Evolutionary conservation across 2,888 invertebrate genomes (phyloP).

Genomic region (Petrolisthes manimaculis): DNA sequence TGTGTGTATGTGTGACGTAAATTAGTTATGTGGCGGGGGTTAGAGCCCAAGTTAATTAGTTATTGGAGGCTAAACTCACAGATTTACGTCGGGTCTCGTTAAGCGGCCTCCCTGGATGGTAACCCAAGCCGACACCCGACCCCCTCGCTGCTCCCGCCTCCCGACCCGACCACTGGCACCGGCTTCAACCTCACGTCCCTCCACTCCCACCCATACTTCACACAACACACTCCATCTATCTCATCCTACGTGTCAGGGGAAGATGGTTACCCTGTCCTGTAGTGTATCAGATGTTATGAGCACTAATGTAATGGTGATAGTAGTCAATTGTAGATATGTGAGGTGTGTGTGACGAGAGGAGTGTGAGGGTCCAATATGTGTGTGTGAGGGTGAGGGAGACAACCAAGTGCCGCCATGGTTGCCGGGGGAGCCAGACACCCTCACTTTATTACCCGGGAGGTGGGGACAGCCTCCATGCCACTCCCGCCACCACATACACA

Average conservation of each 20-base stretch:
- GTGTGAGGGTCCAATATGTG: background rate
- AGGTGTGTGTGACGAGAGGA: background rate
- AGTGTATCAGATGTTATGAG: too few relatives aligned
- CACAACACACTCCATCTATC: background rate
- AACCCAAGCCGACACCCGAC: constrained; percentile 57
- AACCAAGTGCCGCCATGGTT: constrained; percentile 4
- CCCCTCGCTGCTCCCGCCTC: constrained; percentile 25
- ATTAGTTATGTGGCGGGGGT: constrained; percentile 56
- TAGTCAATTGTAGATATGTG: background rate
- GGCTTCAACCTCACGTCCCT: constrained; percentile 5
- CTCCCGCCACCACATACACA: background rate
- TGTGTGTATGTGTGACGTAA: constrained; percentile 49
- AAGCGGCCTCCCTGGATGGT: constrained; percentile 46
- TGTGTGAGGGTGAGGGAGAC: background rate
- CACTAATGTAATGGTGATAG: too few relatives aligned
- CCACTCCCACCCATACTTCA: background rate
- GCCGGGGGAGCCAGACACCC: constrained; percentile 27
- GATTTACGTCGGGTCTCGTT: constrained; percentile 63
- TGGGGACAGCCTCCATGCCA: background rate
- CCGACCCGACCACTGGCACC: constrained; percentile 29
- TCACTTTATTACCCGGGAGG: constrained; percentile 26
- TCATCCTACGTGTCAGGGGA: background rate
- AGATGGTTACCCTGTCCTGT: too few relatives aligned
- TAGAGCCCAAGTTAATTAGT: constrained; percentile 57
- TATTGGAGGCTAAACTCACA: constrained; percentile 64